These are phyloP conservation scores for Dynastes maya DNA, from an alignment of 2,888 invertebrate genomes.

Conservation along the genomic window DNA sequence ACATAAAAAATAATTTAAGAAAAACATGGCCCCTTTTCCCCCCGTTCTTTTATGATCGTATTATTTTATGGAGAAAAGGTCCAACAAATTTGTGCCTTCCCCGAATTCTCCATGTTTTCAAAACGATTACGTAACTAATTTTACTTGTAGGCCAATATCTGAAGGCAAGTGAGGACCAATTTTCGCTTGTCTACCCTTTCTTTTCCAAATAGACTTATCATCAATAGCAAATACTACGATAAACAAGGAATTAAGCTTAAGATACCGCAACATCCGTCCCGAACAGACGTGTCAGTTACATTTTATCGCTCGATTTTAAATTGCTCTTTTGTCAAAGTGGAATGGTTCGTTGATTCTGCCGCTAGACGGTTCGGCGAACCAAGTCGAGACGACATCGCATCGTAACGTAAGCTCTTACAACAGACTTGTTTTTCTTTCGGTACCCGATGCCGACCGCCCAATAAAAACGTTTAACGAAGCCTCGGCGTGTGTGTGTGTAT, in stretches of 20 bases:
- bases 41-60: no score
- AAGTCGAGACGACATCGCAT: neutral
- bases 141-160: no score
- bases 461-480: conserved; percentile 46
- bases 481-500: neutral
- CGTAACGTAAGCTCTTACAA: conserved; percentile 14
- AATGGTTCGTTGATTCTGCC: neutral
- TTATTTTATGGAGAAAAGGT: no score
- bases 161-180: no score
- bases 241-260: conserved; percentile 44
- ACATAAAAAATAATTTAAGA: no score
- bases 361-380: conserved; percentile 9
- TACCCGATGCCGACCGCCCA: neutral
- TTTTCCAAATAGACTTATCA: conserved; percentile 53
- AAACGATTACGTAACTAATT: no score
- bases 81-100: no score
- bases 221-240: conserved; percentile 52
- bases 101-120: no score
- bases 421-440: conserved; percentile 36
- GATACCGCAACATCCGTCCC: conserved; percentile 47
- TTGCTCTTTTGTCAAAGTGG: conserved; percentile 38
- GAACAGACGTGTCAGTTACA: conserved; percentile 50
- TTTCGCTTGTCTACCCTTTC: no score
- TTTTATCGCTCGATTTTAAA: conserved; percentile 48
- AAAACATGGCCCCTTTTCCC: no score